These are phyloP conservation scores for Timema cristinae DNA, from an alignment of 2,888 invertebrate species.

Conservation along the genomic window DNA sequence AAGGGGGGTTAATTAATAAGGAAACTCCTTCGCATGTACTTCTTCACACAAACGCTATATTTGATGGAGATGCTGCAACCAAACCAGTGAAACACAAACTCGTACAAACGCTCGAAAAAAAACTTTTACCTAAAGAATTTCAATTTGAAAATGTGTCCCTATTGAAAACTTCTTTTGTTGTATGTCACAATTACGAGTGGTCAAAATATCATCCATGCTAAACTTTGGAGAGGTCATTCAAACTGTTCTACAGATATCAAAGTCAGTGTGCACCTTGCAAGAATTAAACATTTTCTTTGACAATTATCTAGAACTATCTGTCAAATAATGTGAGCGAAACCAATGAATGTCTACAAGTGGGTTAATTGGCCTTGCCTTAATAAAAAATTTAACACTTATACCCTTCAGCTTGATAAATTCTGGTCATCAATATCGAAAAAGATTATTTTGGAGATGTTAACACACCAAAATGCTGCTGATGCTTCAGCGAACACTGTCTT, in stretches of 20 bases:
- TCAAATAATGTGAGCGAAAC: not conserved
- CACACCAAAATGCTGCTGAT: not conserved
- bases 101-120: not conserved
- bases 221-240: not conserved
- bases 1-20: not conserved
- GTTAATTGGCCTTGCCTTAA: not conserved
- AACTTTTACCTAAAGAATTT: not conserved
- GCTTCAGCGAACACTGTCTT: not conserved
- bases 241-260: not conserved
- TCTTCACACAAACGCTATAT: not conserved
- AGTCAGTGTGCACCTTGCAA: not conserved
- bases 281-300: not conserved
- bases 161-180: constrained; percentile 1
- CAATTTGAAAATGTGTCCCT: not conserved
- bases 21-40: not conserved
- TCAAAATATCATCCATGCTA: not conserved
- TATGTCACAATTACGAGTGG: not conserved
- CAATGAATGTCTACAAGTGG: not conserved
- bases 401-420: not conserved
- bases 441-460: not conserved
- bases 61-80: not conserved
- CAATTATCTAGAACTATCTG: not conserved
- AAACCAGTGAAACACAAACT: constrained; percentile 2
- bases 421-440: not conserved
- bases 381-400: constrained; percentile 4